Evolutionary conservation across 2,113 vertebrate species (phyloP), one percentile per base, ranked within the genome.

Genomic region (Ochotona curzoniae): DNA sequence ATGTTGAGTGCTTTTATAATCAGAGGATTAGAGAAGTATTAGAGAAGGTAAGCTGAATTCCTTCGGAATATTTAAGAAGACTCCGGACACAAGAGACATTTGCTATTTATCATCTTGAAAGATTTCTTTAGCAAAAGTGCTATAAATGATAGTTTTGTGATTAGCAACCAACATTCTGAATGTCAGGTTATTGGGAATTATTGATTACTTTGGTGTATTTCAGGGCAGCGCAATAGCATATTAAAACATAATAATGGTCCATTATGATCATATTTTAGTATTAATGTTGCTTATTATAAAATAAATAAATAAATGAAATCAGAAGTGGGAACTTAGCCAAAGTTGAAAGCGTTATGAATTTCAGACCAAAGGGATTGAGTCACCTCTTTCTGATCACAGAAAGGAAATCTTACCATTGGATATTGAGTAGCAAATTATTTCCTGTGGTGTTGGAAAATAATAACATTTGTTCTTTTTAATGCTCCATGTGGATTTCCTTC

Each of bases 341-440:
- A 0, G 10, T 83, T 75, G 1, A 6, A 70, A 93, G 13, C 20
- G 7, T 71, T 73, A 89, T 83, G 7, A 73, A 78, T 84, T 91
- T 17, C 2, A 44, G 81, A 21, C 4, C 25, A 66, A 78, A 78
- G 47, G 0, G 5, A 71, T 61, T 60, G 0, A 6, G 75, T 44
- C 23, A 15, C 61, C 54, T 25, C 47, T 74, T 87, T 94, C 82
- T 23, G 20, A 15, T 83, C 15, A 54, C 28, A 54, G 87, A 73
- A 49, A 2, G 23, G 47, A 18, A 90, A 25, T 0, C 3, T 32
- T 49, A 25, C 1, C 4, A 67, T 78, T 63, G 25, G 8, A 47
- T 87, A 71, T 76, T 69, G 89, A 89, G 11, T 23, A 78, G 17
- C 20, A 64, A 54, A 35, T 87, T 32, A 71, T 92, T 93, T 63